Percentiles rank a stretch among this genome's conserved stretches.
Conservation (phyloP, 1,140 invertebrate genomes). For the Phthorimaea operculella region DNA sequence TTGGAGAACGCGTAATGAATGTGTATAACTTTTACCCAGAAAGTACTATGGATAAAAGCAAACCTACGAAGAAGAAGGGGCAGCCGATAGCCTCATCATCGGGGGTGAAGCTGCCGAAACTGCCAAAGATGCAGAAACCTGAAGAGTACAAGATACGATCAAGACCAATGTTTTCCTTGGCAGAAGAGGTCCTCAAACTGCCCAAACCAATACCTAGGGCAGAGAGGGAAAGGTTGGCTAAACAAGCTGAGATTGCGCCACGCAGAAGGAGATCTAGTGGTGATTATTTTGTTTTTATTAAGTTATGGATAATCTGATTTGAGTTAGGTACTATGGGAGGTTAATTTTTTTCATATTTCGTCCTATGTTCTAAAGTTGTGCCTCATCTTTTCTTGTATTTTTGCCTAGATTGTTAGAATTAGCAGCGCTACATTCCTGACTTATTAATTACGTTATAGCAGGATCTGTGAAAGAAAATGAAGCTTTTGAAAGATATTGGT, state of each 20-base stretch:
- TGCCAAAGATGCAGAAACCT: slow-evolving; percentile 62
- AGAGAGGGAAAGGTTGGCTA: slow-evolving; percentile 29
- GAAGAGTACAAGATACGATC: slow-evolving; percentile 66
- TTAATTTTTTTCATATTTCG: no score
- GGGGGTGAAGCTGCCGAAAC: slow-evolving; percentile 49
- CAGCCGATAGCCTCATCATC: slow-evolving; percentile 35
- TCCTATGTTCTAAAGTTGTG: no score
- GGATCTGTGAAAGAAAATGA: no score
- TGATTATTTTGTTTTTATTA: slow-evolving; percentile 11
- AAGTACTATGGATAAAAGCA: background rate
- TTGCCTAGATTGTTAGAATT: no score
- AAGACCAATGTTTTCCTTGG: slow-evolving; percentile 65
- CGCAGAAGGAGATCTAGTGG: slow-evolving; percentile 38
- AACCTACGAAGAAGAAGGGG: background rate
- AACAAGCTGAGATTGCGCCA: slow-evolving; percentile 17
- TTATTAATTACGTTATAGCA: no score
- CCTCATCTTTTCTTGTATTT: no score
- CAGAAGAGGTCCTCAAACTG: slow-evolving; percentile 64
- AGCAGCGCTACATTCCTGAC: no score
- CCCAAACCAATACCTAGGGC: slow-evolving; percentile 38
- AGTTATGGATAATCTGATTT: no score
- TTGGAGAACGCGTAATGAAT: no score
- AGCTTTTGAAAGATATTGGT: no score
- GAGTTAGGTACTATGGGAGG: no score
- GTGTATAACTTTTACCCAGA: no score